phyloP scores from a whole-genome alignment of 2,888 invertebrate species.

The Embidobia sp. region DNA sequence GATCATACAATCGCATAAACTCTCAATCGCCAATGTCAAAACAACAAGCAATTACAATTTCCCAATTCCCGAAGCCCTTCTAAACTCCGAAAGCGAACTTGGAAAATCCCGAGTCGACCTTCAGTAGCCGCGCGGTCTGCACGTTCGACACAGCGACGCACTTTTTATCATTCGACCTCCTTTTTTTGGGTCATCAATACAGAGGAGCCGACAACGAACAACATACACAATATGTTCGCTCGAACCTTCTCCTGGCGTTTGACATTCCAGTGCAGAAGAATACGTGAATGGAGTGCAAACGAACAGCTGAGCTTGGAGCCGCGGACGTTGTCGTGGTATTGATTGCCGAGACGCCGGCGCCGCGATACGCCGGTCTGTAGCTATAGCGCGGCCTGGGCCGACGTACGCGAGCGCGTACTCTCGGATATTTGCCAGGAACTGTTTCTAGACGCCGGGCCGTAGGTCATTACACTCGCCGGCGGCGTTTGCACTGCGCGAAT shows the following conservation, averaged over 20 bases:
- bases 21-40: no score
- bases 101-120: no score
- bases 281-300: conserved; percentile 56
- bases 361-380: conserved; percentile 74
- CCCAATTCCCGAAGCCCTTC: no score
- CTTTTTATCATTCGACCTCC: no score
- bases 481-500: neutral
- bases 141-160: no score
- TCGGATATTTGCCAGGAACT: conserved; percentile 45
- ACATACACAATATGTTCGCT: no score
- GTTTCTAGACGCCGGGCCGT: conserved; percentile 33
- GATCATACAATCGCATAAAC: no score
- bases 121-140: no score
- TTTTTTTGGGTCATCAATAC: no score
- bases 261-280: conserved; percentile 38
- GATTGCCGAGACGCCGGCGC: conserved; percentile 79
- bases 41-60: no score
- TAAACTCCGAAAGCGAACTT: no score
- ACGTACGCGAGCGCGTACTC: conserved; percentile 16
- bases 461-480: conserved; percentile 34
- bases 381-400: conserved; percentile 12
- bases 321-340: conserved; percentile 75
- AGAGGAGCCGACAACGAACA: no score
- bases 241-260: conserved; percentile 25
- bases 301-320: conserved; percentile 74